Base-by-base conservation (phyloP, 2,797 vertebrate species). In the Sebastes alutus region DNA sequence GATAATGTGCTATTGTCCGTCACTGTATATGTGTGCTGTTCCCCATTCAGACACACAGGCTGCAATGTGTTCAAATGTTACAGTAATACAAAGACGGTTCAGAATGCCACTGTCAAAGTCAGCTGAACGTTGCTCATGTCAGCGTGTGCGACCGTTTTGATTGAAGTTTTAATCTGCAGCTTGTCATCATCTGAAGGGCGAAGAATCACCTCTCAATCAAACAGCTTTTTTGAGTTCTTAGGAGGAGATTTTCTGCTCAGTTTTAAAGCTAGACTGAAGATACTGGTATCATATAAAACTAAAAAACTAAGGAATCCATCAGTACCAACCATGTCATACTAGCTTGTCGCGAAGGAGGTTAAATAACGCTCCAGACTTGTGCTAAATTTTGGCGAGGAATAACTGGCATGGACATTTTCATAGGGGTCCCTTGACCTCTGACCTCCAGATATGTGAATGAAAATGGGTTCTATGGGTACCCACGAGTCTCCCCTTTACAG, bases 1-100 rank as follows among this genome's bases (percentile, higher is more conserved):
- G 29, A 94, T 75, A 93, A 90, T 78, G 69, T 71, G 35, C 79
- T 55, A 90, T 93, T 93, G 93, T 94, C 30, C 52, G 56, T 77
- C 62, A 35, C 46, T 75, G 84, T 59, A 22, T 32, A 61, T 2
- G 73, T 32, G 66, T 2, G 73, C 85, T 58, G 66, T 10, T 83
- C n/a, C 23, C 66, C 81, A 73, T 78, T 88, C 76, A 60, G 5
- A 68, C 35, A 62, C 67, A 49, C n/a, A 35, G 30, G 1, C 71
- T 32, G 1, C 58, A 46, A 35, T 33, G 72, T 35, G n/a, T 65
- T 16, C 33, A 64, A 8, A 75, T 62, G 65, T 55, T 64, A 73
- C 63, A 67, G 32, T 14, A 10, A 27, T 0, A 59, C 71, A 71
- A 30, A 60, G 42, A 33, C 35, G 38, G 16, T 27, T 29, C 42